These are phyloP conservation scores for Cassiopea xamachana DNA, from an alignment of 30 jellyfish, hydroid and myxozoan species.

Conservation along the genomic window DNA sequence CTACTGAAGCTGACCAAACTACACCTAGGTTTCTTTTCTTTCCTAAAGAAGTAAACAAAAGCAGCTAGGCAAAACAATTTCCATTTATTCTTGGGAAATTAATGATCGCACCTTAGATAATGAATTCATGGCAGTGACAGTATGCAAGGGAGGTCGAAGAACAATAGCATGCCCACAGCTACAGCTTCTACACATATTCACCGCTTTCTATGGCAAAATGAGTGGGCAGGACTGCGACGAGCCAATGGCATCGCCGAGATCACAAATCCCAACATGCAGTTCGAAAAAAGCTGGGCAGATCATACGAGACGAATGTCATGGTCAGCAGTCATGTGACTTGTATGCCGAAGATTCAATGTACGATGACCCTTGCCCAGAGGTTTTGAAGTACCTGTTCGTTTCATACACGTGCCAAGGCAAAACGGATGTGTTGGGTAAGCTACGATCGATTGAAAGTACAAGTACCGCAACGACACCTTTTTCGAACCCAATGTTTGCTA, in stretches of 20 bases:
- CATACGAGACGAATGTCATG: conserved; percentile 90
- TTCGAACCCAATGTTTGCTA: background rate
- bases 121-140: conserved; percentile 83
- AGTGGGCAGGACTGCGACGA: conserved; percentile 98
- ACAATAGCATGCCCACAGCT: conserved; percentile 88
- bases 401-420: conserved; percentile 97
- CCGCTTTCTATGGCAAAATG: conserved; percentile 97
- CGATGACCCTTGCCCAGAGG: conserved; percentile 95
- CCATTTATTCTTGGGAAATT: background rate
- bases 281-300: conserved; percentile 85
- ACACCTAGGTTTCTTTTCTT: background rate
- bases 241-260: conserved; percentile 81
- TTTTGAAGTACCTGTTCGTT: conserved; percentile 85
- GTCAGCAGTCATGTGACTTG: conserved; percentile 98
- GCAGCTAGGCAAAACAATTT: background rate
- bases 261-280: conserved; percentile 95
- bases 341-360: conserved; percentile 94
- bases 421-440: conserved; percentile 70
- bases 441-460: conserved; percentile 60
- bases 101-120: conserved; percentile 2
- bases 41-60: too few species aligned
- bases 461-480: background rate
- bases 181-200: conserved; percentile 86
- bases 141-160: conserved; percentile 91
- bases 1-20: too few species aligned